Evolutionary conservation across 2,113 vertebrate genomes (phyloP).

Genomic region (Etheostoma cragini): DNA sequence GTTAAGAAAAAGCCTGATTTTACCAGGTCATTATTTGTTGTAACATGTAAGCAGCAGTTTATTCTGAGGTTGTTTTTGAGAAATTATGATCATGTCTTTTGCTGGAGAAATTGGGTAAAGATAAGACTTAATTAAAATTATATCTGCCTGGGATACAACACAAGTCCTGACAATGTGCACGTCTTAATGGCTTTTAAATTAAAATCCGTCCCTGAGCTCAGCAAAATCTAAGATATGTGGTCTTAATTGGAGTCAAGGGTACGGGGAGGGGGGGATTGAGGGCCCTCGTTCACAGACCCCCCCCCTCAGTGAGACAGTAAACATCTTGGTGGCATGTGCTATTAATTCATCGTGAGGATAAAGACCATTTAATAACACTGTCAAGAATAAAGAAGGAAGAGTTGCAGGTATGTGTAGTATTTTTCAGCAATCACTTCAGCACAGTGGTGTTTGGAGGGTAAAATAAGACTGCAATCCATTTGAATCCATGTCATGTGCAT

Average conservation of each 20-base stretch:
- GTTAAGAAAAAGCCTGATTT: neutral
- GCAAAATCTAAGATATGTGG: slow-evolving; percentile 80
- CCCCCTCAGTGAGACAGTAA: slow-evolving; percentile 30
- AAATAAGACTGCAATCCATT: slow-evolving; percentile 59
- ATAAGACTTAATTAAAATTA: slow-evolving; percentile 87
- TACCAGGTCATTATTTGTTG: slow-evolving; percentile 11
- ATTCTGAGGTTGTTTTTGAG: slow-evolving; percentile 60
- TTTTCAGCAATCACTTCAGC: slow-evolving; percentile 8
- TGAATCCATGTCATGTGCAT: slow-evolving; percentile 54
- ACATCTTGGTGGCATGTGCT: slow-evolving; percentile 19
- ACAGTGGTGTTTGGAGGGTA: slow-evolving; percentile 21
- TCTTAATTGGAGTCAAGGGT: slow-evolving; percentile 81
- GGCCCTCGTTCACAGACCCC: slow-evolving; percentile 35
- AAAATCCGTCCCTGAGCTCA: slow-evolving; percentile 81
- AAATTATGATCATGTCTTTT: slow-evolving; percentile 77
- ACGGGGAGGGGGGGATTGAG: slow-evolving; percentile 29
- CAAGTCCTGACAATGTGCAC: slow-evolving; percentile 52
- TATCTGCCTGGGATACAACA: slow-evolving; percentile 75
- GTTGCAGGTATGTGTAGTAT: neutral
- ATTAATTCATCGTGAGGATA: neutral
- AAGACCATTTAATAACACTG: slow-evolving; percentile 14
- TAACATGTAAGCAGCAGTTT: slow-evolving; percentile 24
- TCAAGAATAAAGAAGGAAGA: neutral
- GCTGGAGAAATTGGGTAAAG: slow-evolving; percentile 74
- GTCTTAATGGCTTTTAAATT: slow-evolving; percentile 84